phyloP scores from a whole-genome alignment of 2,113 vertebrate genomes.

The Cyrtonyx montezumae region DNA sequence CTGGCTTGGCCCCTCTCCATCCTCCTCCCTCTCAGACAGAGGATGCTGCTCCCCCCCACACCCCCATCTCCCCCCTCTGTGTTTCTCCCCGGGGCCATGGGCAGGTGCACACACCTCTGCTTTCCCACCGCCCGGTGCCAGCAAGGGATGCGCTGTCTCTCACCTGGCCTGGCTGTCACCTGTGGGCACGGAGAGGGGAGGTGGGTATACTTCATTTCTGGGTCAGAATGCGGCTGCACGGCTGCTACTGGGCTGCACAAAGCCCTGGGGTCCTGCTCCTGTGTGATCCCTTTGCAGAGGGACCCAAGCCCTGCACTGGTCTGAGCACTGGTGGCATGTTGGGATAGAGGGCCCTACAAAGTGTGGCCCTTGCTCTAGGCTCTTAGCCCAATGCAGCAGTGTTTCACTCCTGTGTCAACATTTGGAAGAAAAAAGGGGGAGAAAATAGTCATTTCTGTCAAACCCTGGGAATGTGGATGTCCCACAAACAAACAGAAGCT shows the following conservation, averaged over 20 bases:
- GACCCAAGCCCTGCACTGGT: not conserved
- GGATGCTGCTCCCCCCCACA: not conserved
- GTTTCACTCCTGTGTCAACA: constrained; percentile 60
- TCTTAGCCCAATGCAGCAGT: not conserved
- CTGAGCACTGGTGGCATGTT: too few species aligned
- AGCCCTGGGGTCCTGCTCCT: not conserved
- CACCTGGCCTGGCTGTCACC: not conserved
- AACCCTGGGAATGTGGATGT: constrained; percentile 42
- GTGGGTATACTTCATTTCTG: not conserved
- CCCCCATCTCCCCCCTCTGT: not conserved
- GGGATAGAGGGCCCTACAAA: not conserved
- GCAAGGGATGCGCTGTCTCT: not conserved
- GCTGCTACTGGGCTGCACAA: not conserved
- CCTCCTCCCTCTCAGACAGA: not conserved
- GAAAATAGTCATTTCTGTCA: constrained; percentile 35
- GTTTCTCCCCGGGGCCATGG: not conserved
- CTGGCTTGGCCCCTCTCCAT: not conserved
- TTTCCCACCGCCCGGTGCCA: not conserved
- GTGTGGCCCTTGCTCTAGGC: too few species aligned
- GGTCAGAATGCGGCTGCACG: not conserved
- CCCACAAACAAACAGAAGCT: constrained; percentile 61
- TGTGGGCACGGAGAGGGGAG: not conserved
- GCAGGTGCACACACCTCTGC: not conserved
- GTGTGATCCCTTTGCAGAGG: not conserved
- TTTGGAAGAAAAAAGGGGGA: constrained; percentile 39